phyloP scores from a whole-genome alignment of 1,140 invertebrate species.

The Melitaea cinxia region DNA sequence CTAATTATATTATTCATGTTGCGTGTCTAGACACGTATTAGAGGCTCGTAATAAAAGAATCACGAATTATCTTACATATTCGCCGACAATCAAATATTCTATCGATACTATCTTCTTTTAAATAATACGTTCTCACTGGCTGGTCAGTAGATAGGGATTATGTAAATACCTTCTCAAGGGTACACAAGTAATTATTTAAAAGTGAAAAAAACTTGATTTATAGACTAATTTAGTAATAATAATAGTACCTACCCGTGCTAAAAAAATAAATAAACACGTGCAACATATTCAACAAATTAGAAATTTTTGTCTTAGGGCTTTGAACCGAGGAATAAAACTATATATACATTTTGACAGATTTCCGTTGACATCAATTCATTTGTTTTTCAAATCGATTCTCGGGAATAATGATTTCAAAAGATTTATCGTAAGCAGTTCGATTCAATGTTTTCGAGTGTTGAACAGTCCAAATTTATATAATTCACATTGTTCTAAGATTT shows the following conservation, averaged over 20 bases:
- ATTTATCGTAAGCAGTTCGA: neutral
- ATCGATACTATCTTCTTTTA: neutral
- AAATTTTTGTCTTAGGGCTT: too few species aligned
- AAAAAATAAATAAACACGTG: too few species aligned
- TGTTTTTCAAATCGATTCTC: neutral
- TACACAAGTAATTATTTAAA: too few species aligned
- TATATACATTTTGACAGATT: too few species aligned
- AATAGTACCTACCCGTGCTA: too few species aligned
- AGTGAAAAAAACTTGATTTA: too few species aligned
- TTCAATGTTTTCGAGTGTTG: neutral
- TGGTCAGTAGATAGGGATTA: too few species aligned
- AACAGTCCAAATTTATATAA: conserved; percentile 4
- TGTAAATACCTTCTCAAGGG: too few species aligned
- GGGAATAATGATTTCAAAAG: neutral
- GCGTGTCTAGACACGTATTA: neutral
- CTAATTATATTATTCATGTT: neutral
- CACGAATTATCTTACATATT: neutral
- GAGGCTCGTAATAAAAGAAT: neutral
- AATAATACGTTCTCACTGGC: neutral
- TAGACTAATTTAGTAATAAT: too few species aligned
- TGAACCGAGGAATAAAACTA: too few species aligned
- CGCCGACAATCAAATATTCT: neutral
- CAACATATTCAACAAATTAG: too few species aligned
- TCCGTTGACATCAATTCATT: neutral
- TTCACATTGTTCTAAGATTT: conserved; percentile 36